Base-by-base conservation (phyloP, 2,113 vertebrate genomes). In the Gavialis gangeticus region DNA sequence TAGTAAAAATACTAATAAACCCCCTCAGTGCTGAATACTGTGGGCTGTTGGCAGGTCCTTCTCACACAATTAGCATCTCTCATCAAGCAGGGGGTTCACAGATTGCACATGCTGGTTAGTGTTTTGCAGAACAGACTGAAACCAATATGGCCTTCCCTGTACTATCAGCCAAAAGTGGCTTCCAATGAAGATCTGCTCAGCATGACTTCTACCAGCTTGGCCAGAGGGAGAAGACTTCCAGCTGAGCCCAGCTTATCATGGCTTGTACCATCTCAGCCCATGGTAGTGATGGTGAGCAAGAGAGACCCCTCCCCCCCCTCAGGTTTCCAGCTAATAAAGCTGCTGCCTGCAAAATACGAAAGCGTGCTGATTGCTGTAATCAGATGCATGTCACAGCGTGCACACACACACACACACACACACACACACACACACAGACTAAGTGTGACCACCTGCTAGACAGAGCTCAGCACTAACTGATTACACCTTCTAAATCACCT, bases 111-210 rank as follows among this genome's bases (percentile, higher is more conserved):
- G 88, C 96, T 87, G 96, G 34, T 76, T 64, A 37, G 92, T 76
- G 91, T 93, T 97, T 95, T 93, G 94, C 95, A 93, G 92, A 95
- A 95, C 96, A 97, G 96, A 96, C 96, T 85, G 96, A 94, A 67
- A 87, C 91, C 96, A 93, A 92, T 95, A 91, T 95, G 96, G 96
- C 94, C 94, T 85, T 93, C 79, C 88, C 89, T 75, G 89, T 76
- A 88, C 86, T 90, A 64, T 73, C 95, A 37, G 96, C 95, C 80
- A 3, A 78, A 84, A 92, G 90, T 1, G 94, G 66, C 90, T 91
- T 85, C 82, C 73, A 91, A 63, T 92, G 73, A 59, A 91, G 81
- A 75, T 1, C 11, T 75, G 27, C 57, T 64, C 94, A 67, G 89
- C 91, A 14, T 0, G 79, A 67, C 67, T 63, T 28, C 78, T 63